A percentile compares a stretch with the other conserved stretches of the same genome.
Evolutionary conservation across 2,113 vertebrate genomes (phyloP).

Genomic region (Myotis yumanensis): DNA sequence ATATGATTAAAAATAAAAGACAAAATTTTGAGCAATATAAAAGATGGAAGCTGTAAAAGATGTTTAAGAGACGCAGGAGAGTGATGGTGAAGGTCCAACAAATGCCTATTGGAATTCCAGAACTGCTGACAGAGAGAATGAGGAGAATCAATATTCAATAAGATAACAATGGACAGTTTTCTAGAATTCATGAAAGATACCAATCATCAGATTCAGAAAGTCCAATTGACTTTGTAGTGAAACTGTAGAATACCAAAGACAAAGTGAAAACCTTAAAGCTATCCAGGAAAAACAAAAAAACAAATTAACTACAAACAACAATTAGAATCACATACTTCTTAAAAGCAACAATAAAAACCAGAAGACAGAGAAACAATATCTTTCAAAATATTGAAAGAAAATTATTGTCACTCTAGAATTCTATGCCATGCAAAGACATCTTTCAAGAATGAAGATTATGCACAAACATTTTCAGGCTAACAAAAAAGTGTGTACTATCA

Average conservation of each 20-base stretch:
- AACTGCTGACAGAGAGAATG: neutral
- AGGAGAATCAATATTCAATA: neutral
- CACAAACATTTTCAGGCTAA: neutral
- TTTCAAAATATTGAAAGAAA: neutral
- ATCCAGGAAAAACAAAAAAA: neutral
- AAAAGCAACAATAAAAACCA: neutral
- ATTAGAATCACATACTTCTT: neutral
- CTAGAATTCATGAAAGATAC: neutral
- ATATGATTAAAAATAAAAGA: neutral
- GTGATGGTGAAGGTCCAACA: neutral
- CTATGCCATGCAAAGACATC: neutral
- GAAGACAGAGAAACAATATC: neutral
- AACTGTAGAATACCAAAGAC: neutral
- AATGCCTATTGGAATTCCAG: neutral
- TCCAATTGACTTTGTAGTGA: neutral
- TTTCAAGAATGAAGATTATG: neutral
- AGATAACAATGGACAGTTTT: neutral
- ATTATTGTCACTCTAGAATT: neutral
- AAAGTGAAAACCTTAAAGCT: conserved; percentile 24
- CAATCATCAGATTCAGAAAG: neutral
- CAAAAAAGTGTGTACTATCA: neutral
- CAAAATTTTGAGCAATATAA: neutral
- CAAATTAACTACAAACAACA: neutral
- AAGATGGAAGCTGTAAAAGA: neutral
- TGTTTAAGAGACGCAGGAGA: neutral